Evolutionary conservation across 2,797 vertebrate genomes (phyloP), one percentile per base, ranked within the genome.

Genomic region (Ctenopoma multispine): DNA sequence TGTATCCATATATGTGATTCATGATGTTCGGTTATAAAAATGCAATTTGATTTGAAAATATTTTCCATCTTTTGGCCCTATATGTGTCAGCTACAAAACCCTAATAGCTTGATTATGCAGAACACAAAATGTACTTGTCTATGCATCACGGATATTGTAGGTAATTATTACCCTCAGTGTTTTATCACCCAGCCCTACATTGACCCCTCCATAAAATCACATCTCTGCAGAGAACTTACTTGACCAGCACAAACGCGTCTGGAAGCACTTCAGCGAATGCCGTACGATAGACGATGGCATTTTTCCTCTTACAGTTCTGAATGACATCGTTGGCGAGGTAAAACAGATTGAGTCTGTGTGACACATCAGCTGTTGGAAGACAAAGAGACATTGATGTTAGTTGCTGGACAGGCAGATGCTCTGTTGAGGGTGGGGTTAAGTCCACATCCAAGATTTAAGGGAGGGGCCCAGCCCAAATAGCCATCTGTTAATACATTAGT

Each of bases 321-420:
- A 99, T 98, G 83, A 99, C 95, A 13, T 99, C 98, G 2, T 99
- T 99, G 89, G 97, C 97, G 72, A 99, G 81, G 89, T 98, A 99
- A 64, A 99, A 93, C 43, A 99, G 95, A 90, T 98, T 99, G 81
- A 99, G 92, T 14, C 96, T 95, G 74, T 99, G 97, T 3, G 95
- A 73, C 51, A 96, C 85, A 7, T 95, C 94, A 73, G 96, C 98
- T 99, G 84, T 56, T 31, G 20, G 84, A 57, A 67, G 63, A 68
- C 77, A 72, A 21, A 79, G 4, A 73, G 18, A 73, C 1, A 17
- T 23, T 10, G 3, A 21, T 0, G 18, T 84, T 40, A n/a, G 13
- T n/a, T 38, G 47, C 41, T 6, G 18, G 18, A 5, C 23, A 20
- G 12, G 17, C 27, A 18, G 46, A 23, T 7, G 15, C 7, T 40